Evolutionary conservation across 2,888 invertebrate species (phyloP).

Genomic region (Cerastis rubricosa): DNA sequence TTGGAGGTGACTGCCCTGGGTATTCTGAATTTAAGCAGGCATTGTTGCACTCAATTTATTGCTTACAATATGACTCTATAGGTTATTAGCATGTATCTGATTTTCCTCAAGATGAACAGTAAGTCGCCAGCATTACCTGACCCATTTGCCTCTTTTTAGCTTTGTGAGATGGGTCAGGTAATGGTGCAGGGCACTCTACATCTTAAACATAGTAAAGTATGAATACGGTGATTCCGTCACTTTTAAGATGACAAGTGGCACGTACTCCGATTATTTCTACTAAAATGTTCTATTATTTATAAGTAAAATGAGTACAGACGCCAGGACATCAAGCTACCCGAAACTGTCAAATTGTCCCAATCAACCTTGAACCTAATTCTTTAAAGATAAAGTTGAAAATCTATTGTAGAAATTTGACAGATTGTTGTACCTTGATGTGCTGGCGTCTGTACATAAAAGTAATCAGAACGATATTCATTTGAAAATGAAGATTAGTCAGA

Average conservation of each 20-base stretch:
- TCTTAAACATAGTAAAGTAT: neutral
- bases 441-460: neutral
- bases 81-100: neutral
- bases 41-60: neutral
- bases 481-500: neutral
- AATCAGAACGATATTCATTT: neutral
- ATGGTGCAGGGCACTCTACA: no score
- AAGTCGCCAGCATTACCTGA: no score
- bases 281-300: neutral
- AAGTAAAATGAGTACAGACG: neutral
- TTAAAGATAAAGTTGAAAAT: no score
- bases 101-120: slow-evolving; percentile 4
- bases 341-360: no score
- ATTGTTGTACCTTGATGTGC: no score
- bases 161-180: no score
- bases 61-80: neutral
- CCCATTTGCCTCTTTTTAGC: no score
- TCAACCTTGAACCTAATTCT: no score
- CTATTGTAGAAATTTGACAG: no score
- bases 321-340: no score
- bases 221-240: neutral
- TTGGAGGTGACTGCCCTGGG: neutral
- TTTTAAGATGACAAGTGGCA: neutral
- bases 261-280: neutral
- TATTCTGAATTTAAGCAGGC: no score